Base-by-base conservation (phyloP, 2,888 invertebrate species). In the Andricus quercusramuli region DNA sequence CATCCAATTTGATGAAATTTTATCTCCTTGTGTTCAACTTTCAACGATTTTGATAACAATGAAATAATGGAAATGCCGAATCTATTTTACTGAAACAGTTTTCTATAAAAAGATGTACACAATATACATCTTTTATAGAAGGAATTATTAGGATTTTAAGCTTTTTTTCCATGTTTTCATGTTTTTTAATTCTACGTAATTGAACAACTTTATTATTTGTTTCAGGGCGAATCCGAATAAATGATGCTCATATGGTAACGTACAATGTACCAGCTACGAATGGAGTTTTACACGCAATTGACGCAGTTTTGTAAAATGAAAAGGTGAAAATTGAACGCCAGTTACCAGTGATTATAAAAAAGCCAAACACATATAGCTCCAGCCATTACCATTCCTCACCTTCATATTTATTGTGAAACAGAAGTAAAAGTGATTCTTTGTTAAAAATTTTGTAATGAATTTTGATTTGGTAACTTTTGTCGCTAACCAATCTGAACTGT, bases 261-360 rank as follows among this genome's bases (percentile, higher is more conserved):
- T 96, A 96, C 92, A 97, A 97, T 93, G 96, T 97, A 88, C 97
- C 97, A 77, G 96, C 97, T 78, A 97, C 97, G 78, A 97, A 97
- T 92, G 97, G 97, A 86, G 97, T 97, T 81, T 96, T 97, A 88
- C 97, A 97, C 92, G 97, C 97, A 15, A 94, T 97, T 84, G 97
- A 97, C 88, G 93, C 94, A 44, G 94, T 96, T 66, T 93, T 96
- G 83, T 95, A 94, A 94, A 80, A 70, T 51, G 41, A 41, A 66
- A 22, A n/a, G 44, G 15, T 25, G 22, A n/a, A 64, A 79, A 62
- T 20, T 78, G n/a, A 37, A 67, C 15, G 29, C 64, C 64, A 41
- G 59, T 62, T 37, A 77, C 41, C 62, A n/a, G 37, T 22, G 17
- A 79, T 51, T 56, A 6, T n/a, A 62, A 78, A 47, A 25, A 59